Conservation (phyloP, 2,888 invertebrate species). For the Folsomia candida region DNA sequence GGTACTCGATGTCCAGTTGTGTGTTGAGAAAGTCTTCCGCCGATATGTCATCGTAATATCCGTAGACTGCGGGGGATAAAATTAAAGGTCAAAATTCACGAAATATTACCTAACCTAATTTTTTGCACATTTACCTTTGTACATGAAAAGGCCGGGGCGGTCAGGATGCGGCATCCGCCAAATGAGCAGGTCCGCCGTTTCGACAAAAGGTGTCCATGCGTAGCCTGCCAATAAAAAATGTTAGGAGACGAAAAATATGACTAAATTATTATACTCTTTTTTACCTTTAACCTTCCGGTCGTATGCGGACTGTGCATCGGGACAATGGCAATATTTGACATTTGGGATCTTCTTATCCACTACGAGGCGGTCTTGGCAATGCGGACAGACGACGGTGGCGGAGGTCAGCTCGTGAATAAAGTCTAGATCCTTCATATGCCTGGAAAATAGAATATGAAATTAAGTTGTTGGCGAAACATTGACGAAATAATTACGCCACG, state of each 20-base stretch:
- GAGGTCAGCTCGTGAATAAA: constrained; percentile 59
- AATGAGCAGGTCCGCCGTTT: constrained; percentile 73
- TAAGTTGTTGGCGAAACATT: too few relatives aligned
- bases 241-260: too few relatives aligned
- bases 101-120: background rate
- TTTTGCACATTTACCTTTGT: constrained; percentile 62
- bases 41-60: constrained; percentile 72
- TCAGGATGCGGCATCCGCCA: constrained; percentile 68
- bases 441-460: constrained; percentile 45
- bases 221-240: constrained; percentile 54
- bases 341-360: constrained; percentile 55
- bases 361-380: constrained; percentile 57
- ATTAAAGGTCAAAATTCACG: constrained; percentile 42
- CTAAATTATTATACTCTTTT: too few relatives aligned
- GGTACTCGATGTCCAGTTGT: constrained; percentile 75
- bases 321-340: constrained; percentile 59
- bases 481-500: too few relatives aligned
- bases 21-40: constrained; percentile 78
- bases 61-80: constrained; percentile 68
- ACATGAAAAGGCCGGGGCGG: constrained; percentile 70
- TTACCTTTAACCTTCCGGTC: constrained; percentile 34
- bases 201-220: constrained; percentile 76
- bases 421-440: constrained; percentile 62
- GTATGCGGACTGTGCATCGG: constrained; percentile 36
- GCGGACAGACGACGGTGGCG: constrained; percentile 59